Conservation (phyloP, 2,797 vertebrate species). For the Potorous gilbertii region DNA sequence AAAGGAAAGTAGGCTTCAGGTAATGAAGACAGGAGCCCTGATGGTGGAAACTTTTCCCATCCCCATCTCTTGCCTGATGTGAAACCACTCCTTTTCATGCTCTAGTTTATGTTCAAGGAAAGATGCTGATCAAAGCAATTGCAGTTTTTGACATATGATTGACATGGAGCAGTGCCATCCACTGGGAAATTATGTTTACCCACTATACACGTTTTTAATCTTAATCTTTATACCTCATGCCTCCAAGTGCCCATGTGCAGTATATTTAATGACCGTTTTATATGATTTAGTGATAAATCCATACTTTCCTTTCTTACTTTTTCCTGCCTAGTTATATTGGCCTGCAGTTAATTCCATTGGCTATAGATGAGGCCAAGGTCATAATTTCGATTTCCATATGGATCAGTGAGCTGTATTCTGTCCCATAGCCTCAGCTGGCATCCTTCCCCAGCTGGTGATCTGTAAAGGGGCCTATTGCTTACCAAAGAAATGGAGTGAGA, state of each 20-base stretch:
- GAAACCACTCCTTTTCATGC: background rate
- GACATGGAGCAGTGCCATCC: background rate
- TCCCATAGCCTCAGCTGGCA: background rate
- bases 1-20: background rate
- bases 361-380: background rate
- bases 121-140: constrained; percentile 28
- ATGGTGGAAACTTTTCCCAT: background rate
- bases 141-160: constrained; percentile 19
- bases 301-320: constrained; percentile 28
- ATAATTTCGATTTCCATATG: background rate
- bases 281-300: background rate
- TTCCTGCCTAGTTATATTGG: constrained; percentile 18
- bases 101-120: constrained; percentile 16
- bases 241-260: background rate
- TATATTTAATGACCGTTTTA: background rate
- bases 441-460: background rate
- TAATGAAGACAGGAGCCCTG: background rate
- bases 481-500: background rate
- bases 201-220: background rate
- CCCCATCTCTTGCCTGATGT: background rate
- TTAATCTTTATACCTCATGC: constrained; percentile 13
- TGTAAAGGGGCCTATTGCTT: background rate
- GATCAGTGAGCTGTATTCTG: background rate
- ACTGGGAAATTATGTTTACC: constrained; percentile 28
- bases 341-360: constrained; percentile 12